Base-by-base conservation (phyloP, 2,113 vertebrate species). In the Rhipidura dahli region DNA sequence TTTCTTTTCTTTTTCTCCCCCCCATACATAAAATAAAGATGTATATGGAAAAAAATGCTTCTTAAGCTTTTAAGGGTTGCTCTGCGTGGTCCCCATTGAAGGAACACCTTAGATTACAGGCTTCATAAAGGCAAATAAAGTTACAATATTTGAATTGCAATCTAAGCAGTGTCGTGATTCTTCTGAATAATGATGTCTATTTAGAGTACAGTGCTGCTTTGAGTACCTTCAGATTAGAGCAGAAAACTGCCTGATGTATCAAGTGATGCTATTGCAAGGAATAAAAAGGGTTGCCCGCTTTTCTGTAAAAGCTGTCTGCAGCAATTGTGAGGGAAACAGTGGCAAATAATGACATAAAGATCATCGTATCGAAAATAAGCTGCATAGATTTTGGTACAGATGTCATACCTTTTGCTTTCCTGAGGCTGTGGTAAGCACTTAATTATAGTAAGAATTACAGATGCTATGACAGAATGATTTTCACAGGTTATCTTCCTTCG, bases 321-420 rank as follows among this genome's bases (percentile, higher is more conserved):
- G 40, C 47, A 76, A 27, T 60, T 88, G 42, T 35, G 44, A 76
- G 90, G 79, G 40, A 79, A 80, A 60, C 68, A 69, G 75, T 72
- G 53, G 89, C 57, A 83, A 65, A 82, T 78, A 78, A 79, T 90
- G 71, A 90, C 78, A 82, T 63, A 51, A 45, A 90, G 15, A 75
- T 85, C n/a, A 71, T 79, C 94, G 77, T 93, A 89, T 77, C 93
- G 70, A 88, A 85, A 93, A 90, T 60, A 84, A 20, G 23, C 77
- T 65, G 51, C 70, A 72, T 39, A 80, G 73, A 76, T 78, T 82
- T 91, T 57, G 15, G 28, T 81, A 81, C 30, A 87, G 45, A 45
- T 65, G 47, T 50, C 63, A 44, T 40, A 84, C 31, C 64, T 89
- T 93, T 63, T 1, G 2, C n/a, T 82, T 73, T 92, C 73, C 90